phyloP scores from a whole-genome alignment of 2,797 vertebrate species.

The Schizothorax lantsangensis region DNA sequence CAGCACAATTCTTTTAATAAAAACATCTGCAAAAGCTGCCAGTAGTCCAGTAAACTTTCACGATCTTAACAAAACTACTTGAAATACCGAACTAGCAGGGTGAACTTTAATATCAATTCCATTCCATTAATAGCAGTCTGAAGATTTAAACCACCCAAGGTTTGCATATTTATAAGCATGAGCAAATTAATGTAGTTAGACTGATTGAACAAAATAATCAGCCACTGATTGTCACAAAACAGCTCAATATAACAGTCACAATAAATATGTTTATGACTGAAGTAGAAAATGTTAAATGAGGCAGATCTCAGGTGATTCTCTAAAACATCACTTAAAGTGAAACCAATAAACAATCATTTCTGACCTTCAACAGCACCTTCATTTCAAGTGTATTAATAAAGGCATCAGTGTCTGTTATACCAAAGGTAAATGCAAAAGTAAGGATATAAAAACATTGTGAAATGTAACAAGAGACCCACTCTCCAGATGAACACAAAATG shows the following conservation, averaged over 20 bases:
- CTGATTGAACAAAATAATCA: neutral
- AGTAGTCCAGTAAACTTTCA: neutral
- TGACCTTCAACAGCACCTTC: neutral
- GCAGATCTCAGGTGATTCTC: neutral
- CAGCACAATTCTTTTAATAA: constrained; percentile 2
- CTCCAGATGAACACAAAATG: neutral
- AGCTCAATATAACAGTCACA: neutral
- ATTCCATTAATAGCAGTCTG: neutral
- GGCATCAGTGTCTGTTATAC: neutral
- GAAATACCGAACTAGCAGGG: neutral
- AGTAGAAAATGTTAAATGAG: neutral
- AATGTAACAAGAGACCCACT: neutral
- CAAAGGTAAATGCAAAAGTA: neutral
- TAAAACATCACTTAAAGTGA: neutral
- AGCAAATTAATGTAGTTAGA: neutral
- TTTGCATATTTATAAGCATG: neutral
- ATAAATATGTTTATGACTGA: neutral
- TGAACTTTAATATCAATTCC: neutral
- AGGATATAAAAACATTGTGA: neutral
- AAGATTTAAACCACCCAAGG: neutral
- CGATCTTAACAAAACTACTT: neutral
- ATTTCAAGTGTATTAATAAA: constrained; percentile 13
- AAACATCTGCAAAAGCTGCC: neutral
- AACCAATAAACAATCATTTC: neutral
- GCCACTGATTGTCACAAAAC: neutral